Percentiles rank a stretch among this genome's conserved stretches.
These are phyloP conservation scores for Nemotelus pantherinus DNA, from an alignment of 2,888 invertebrate species.

Conservation along the genomic window DNA sequence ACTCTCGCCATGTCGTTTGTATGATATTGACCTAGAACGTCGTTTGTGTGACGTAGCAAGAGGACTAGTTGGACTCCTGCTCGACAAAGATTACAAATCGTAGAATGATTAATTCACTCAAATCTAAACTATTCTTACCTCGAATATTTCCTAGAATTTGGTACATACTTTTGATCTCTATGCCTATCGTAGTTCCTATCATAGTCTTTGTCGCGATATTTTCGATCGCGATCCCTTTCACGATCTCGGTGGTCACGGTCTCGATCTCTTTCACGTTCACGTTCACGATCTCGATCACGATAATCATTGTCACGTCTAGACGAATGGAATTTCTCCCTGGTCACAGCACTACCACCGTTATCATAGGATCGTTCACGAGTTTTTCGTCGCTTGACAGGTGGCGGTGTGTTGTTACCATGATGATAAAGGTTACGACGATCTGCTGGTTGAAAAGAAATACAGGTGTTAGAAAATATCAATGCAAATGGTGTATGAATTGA, in stretches of 20 bases:
- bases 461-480: conserved; percentile 11
- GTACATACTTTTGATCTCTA: conserved; percentile 58
- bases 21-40: conserved; percentile 60
- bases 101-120: neutral
- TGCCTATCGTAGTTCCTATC: conserved; percentile 59
- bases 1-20: conserved; percentile 59
- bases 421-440: conserved; percentile 61
- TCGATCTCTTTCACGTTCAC: conserved; percentile 22
- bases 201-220: conserved; percentile 37
- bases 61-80: conserved; percentile 60
- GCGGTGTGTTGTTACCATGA: conserved; percentile 60
- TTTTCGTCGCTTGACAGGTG: conserved; percentile 63
- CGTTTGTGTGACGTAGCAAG: conserved; percentile 50
- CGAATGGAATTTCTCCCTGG: conserved; percentile 44
- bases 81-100: neutral
- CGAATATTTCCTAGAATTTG: conserved; percentile 55
- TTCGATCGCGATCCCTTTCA: conserved; percentile 21
- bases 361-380: conserved; percentile 53
- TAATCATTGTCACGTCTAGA: conserved; percentile 52
- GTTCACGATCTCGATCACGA: conserved; percentile 37
- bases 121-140: conserved; percentile 54
- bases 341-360: neutral
- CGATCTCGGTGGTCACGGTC: conserved; percentile 9
- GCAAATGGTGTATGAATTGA: neutral
- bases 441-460: conserved; percentile 3